Evolutionary conservation across 2,113 vertebrate genomes (phyloP), one percentile per base, ranked within the genome.

Genomic region (Nycticorax nycticorax): DNA sequence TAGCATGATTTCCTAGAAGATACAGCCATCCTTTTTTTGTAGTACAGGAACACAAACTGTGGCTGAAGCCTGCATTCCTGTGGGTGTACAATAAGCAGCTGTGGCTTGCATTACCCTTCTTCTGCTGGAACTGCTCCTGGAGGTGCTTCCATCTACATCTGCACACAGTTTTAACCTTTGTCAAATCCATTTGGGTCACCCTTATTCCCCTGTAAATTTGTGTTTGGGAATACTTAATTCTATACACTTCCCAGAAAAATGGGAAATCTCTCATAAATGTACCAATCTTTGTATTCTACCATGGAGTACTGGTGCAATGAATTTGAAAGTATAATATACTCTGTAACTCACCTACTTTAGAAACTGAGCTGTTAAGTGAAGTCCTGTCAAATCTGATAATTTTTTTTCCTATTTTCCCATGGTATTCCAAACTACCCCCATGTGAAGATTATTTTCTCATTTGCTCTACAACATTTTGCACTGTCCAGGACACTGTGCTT

Each of bases 131-230:
- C 20, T 72, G 27, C 3, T 95, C 35, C 33, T 86, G 55, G 28
- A 74, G 24, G 8, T 60, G 9, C 30, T 77, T 62, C n/a, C 16
- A 21, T n/a, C 47, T 60, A 28, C 1, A 6, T 60, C 55, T 72
- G 30, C 28, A 16, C 23, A 32, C 2, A 52, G 15, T 12, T 88
- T 22, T 27, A 59, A 39, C 4, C 27, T 57, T 83, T 75, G 22
- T n/a, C 30, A 64, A 78, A 23, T 20, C 18, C 15, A 30, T 72
- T 32, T 0, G 0, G 14, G 18, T 21, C 28, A 68, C 9, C 6
- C 5, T 56, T 63, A 32, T 27, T 78, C 9, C 4, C 1, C 10
- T 43, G 8, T 68, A n/a, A 50, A 60, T 91, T 84, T 57, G 11
- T 48, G 12, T 16, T 90, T 62, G 35, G 30, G 23, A 68, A 77